Base-by-base conservation (phyloP, 2,113 vertebrate species). In the Chaetops frenatus region DNA sequence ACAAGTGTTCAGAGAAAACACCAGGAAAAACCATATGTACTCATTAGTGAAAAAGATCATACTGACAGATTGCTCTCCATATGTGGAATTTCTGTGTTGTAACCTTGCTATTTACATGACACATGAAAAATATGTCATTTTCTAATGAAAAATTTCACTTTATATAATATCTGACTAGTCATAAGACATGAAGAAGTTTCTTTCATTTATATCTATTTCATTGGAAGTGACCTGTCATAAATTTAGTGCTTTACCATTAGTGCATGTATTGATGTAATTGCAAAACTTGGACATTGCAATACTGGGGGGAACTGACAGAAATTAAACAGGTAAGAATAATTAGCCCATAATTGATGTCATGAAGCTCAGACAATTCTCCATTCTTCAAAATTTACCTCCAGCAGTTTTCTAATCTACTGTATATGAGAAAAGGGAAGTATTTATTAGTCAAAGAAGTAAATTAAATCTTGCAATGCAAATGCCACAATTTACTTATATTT, bases 31-130 rank as follows among this genome's bases (percentile, higher is more conserved):
- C 29, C 86, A 86, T 94, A 96, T 94, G 93, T 89, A 90, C 71
- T 95, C 89, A 95, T 96, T 94, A 97, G 90, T 91, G 85, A 81
- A 94, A 94, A 94, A 95, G 95, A 95, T 96, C 90, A 90, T 93
- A 70, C 38, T 71, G 71, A 90, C 95, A 96, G 94, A 96, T 93
- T 96, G 87, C 23, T 92, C 74, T 73, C 94, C 95, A 74, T 96
- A 82, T 95, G 94, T 77, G 80, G 64, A 95, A 70, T 80, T 93
- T 87, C 92, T 92, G 35, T 81, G 66, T 1, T 4, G 79, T 83
- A 92, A 80, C 90, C 58, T 80, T 86, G 81, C 62, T 95, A 76
- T 91, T 95, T 88, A 88, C 84, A 67, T 62, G 71, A 70, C 66
- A 90, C 58, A 87, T 47, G 62, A 82, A 61, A 96, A 95, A 87